phyloP scores from a whole-genome alignment of 2,797 vertebrate genomes.

The Vultur gryphus region DNA sequence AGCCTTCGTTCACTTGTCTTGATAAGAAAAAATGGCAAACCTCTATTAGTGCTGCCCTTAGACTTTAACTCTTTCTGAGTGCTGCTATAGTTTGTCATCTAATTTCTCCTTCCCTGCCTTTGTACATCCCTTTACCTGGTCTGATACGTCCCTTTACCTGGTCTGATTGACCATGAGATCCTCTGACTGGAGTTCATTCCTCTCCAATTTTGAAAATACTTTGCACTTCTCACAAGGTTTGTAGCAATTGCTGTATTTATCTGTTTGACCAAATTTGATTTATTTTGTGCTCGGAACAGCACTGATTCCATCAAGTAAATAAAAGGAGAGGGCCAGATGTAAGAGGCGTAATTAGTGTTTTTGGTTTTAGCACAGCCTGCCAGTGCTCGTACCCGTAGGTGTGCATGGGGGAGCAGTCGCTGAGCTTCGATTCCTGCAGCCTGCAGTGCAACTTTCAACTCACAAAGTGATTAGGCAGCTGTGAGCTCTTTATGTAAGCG shows the following conservation, averaged over 20 bases:
- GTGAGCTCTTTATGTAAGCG: not conserved
- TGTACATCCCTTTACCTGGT: not conserved
- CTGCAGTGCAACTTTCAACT: not conserved
- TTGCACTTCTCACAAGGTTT: not conserved
- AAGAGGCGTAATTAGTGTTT: fast-evolving
- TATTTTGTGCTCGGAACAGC: not conserved
- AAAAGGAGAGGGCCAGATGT: not conserved
- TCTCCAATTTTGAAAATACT: not conserved
- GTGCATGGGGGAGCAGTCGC: not conserved
- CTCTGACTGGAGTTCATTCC: not conserved
- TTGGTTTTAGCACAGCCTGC: not conserved
- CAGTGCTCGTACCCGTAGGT: not conserved
- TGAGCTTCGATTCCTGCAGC: not conserved
- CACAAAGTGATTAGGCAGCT: not conserved
- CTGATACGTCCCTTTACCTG: not conserved
- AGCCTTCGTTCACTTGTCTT: not conserved
- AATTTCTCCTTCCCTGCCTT: not conserved
- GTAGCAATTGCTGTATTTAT: not conserved
- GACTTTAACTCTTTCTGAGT: not conserved
- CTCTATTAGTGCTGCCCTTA: not conserved
- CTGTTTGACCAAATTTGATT: not conserved
- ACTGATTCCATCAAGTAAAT: fast-evolving
- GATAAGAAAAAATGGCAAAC: not conserved
- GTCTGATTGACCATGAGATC: not conserved
- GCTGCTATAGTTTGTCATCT: not conserved